Conservation (phyloP, 2,797 vertebrate species). For the Sciurus carolinensis region DNA sequence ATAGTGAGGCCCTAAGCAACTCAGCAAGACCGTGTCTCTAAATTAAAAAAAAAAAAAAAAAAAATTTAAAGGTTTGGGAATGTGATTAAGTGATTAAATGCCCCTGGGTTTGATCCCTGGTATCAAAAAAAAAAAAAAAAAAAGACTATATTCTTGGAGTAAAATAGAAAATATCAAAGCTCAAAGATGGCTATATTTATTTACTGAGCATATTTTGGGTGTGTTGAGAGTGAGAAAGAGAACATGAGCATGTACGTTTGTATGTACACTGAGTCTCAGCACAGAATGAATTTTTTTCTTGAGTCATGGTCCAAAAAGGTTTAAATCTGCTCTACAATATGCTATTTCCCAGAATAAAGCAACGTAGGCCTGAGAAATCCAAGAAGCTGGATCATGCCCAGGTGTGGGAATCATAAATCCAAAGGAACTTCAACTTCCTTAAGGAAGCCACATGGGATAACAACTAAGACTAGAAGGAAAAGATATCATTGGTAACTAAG, state of each 20-base stretch:
- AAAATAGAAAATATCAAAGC: slow-evolving; percentile 5
- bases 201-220: background rate
- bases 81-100: too few species aligned
- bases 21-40: too few species aligned
- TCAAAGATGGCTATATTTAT: background rate
- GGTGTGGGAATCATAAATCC: background rate
- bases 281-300: background rate
- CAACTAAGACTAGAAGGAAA: background rate
- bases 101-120: too few species aligned
- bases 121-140: too few species aligned
- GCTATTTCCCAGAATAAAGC: background rate
- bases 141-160: background rate
- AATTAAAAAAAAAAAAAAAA: too few species aligned
- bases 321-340: slow-evolving; percentile 9
- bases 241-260: too few species aligned
- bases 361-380: background rate
- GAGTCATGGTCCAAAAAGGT: background rate
- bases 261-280: background rate
- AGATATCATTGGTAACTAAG: background rate
- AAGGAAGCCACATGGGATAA: background rate
- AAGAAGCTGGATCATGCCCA: background rate
- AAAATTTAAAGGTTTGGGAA: too few species aligned
- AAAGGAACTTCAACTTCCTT: background rate
- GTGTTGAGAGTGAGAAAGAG: background rate
- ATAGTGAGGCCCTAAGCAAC: too few species aligned